These are phyloP conservation scores for Anoura caudifer DNA, from an alignment of 2,113 vertebrate species.

Conservation along the genomic window DNA sequence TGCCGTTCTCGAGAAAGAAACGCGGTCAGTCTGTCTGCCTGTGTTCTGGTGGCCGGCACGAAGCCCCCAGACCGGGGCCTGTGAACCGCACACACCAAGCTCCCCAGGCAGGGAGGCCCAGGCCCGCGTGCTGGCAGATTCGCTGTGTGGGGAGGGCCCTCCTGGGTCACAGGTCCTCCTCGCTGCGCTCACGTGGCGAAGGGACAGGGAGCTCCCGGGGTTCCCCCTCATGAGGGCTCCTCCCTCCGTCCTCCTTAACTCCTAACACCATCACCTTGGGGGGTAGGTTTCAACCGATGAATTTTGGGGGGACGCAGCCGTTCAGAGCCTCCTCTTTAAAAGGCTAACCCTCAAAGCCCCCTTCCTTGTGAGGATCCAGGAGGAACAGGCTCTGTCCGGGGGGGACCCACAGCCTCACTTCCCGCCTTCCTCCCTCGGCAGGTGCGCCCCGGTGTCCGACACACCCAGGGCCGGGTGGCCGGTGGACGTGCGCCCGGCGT, in stretches of 20 bases:
- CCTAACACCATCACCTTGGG: background rate
- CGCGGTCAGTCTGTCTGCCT: accelerated
- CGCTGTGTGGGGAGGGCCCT: background rate
- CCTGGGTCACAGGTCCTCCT: background rate
- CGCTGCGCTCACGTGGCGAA: accelerated
- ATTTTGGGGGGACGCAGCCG: background rate
- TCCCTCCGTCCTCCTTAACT: background rate
- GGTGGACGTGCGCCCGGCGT: accelerated
- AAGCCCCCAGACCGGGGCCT: background rate
- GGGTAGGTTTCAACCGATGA: too few relatives aligned
- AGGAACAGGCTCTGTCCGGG: background rate
- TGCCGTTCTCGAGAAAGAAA: accelerated
- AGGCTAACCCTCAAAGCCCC: background rate
- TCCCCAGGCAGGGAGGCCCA: background rate
- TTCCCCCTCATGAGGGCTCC: background rate
- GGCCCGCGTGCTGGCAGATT: background rate
- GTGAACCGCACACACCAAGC: too few relatives aligned
- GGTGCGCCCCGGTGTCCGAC: background rate
- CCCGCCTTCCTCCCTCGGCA: accelerated
- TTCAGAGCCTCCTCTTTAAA: background rate
- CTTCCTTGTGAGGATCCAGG: background rate
- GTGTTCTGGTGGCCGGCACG: accelerated
- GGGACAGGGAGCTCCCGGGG: background rate
- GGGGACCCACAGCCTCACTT: accelerated
- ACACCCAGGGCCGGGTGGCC: background rate